Evolutionary conservation across 2,113 vertebrate species (phyloP).

Genomic region (Carassius gibelio): DNA sequence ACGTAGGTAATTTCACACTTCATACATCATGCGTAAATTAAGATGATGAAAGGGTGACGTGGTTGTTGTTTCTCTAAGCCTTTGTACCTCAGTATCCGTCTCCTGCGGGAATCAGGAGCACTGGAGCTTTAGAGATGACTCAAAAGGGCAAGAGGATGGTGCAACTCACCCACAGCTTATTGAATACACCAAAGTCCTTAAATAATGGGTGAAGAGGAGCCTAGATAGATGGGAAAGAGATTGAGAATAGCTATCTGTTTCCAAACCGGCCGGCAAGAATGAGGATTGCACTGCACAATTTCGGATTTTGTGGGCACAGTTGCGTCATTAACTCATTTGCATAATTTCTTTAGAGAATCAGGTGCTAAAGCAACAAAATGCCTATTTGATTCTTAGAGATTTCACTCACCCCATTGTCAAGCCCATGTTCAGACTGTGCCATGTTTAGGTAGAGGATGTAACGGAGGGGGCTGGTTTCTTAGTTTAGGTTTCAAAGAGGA

Average conservation of each 20-base stretch:
- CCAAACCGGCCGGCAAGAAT: neutral
- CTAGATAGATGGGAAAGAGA: neutral
- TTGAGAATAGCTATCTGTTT: neutral
- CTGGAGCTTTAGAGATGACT: slow-evolving; percentile 58
- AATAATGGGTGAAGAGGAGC: neutral
- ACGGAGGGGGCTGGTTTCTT: too few relatives aligned
- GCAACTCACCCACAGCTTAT: neutral
- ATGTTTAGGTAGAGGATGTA: slow-evolving; percentile 35
- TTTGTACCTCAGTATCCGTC: slow-evolving; percentile 60
- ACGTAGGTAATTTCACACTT: slow-evolving; percentile 38
- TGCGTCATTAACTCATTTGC: neutral
- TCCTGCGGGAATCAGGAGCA: slow-evolving; percentile 69
- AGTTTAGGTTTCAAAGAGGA: too few relatives aligned
- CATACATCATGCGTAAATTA: slow-evolving; percentile 44
- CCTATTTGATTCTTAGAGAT: neutral
- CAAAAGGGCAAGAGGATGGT: slow-evolving; percentile 39
- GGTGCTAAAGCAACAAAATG: neutral
- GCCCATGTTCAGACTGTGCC: slow-evolving; percentile 26
- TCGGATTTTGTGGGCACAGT: neutral
- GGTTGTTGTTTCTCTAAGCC: slow-evolving; percentile 60
- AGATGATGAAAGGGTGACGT: slow-evolving; percentile 61
- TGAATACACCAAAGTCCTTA: slow-evolving; percentile 1
- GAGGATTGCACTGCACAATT: neutral
- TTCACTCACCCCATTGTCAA: slow-evolving; percentile 24
- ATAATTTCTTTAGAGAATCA: neutral